Conservation (phyloP, 2,113 vertebrate species). For the Ranitomeya variabilis region DNA sequence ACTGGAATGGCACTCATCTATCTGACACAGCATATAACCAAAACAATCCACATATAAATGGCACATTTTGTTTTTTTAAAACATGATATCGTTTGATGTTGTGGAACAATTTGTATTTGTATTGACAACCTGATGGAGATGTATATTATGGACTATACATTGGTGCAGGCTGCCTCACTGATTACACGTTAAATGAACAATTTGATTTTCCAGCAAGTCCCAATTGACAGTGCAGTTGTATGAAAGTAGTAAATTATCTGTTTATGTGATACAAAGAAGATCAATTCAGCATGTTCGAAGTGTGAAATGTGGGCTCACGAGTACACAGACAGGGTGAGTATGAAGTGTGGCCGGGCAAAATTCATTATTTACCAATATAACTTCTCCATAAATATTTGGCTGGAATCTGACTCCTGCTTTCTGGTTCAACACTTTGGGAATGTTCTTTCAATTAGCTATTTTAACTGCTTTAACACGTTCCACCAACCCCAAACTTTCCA, state of each 20-base stretch:
- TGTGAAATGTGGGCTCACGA: slow-evolving; percentile 27
- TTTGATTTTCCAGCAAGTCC: slow-evolving; percentile 34
- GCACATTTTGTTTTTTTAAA: not conserved
- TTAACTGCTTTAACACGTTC: slow-evolving; percentile 42
- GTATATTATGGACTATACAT: slow-evolving; percentile 3
- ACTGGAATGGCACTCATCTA: not conserved
- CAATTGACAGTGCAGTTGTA: slow-evolving; percentile 25
- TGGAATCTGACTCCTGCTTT: not conserved
- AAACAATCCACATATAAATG: not conserved
- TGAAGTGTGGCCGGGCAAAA: slow-evolving; percentile 11
- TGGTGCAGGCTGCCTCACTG: not conserved
- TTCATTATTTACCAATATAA: slow-evolving; percentile 54
- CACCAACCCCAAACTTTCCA: not conserved
- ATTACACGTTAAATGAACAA: slow-evolving; percentile 22
- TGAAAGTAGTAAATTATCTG: slow-evolving; percentile 25
- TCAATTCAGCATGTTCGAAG: slow-evolving; percentile 36
- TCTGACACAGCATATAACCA: not conserved
- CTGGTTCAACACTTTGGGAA: not conserved
- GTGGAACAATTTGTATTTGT: not conserved
- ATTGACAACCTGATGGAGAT: not conserved
- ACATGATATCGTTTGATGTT: not conserved
- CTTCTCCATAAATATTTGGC: slow-evolving; percentile 27
- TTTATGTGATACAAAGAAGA: slow-evolving; percentile 47
- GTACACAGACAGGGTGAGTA: slow-evolving; percentile 20
- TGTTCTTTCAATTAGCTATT: slow-evolving; percentile 34